phyloP scores from a whole-genome alignment of 2,797 vertebrate genomes.

The Tenualosa thibaudeaui region DNA sequence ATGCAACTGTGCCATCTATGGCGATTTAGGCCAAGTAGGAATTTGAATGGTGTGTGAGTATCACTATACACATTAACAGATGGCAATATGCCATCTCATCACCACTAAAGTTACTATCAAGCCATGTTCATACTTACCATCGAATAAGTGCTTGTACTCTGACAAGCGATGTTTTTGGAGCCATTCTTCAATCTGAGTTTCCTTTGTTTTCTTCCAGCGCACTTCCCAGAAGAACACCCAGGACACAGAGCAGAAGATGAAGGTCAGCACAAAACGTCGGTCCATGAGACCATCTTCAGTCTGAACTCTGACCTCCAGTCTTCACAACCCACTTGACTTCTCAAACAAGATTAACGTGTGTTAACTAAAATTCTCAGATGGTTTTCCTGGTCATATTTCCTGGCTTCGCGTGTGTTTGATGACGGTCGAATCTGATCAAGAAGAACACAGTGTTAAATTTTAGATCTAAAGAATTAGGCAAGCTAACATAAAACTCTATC shows the following conservation, averaged over 20 bases:
- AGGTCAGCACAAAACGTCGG: slow-evolving; percentile 82
- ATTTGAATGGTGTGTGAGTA: no score
- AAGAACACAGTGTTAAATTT: background rate
- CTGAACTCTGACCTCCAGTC: slow-evolving; percentile 63
- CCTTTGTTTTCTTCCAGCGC: slow-evolving; percentile 78
- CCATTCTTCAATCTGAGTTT: slow-evolving; percentile 83
- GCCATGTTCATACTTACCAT: slow-evolving; percentile 75
- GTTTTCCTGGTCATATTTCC: background rate
- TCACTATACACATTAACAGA: background rate
- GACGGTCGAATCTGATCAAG: background rate
- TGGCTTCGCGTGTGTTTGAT: background rate
- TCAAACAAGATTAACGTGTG: background rate
- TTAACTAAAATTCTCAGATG: background rate
- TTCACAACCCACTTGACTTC: slow-evolving; percentile 30
- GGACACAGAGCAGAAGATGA: slow-evolving; percentile 72
- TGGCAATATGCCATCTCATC: background rate
- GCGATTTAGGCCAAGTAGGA: no score
- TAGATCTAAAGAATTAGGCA: no score
- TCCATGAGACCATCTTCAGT: slow-evolving; percentile 82
- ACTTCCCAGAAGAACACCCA: slow-evolving; percentile 86
- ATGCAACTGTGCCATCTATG: no score
- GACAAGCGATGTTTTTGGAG: slow-evolving; percentile 73
- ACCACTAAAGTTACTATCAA: background rate
- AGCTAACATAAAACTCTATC: no score
- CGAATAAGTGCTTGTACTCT: slow-evolving; percentile 83